These are phyloP conservation scores for Mesitornis unicolor DNA, from an alignment of 2,113 vertebrate genomes.

Conservation along the genomic window DNA sequence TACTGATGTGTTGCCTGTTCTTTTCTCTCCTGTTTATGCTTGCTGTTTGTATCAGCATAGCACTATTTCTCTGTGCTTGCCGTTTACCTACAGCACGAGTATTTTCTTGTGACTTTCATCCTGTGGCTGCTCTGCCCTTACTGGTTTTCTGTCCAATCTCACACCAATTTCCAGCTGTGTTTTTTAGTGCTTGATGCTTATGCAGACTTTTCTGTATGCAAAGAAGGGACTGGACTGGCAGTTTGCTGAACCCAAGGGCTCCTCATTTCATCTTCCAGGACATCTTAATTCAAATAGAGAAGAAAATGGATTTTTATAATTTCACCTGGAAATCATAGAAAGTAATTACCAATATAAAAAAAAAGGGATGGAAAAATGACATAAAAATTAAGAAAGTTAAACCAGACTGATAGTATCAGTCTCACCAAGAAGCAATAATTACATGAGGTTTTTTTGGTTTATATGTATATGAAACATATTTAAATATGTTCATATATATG, in stretches of 20 bases:
- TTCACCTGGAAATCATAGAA: neutral
- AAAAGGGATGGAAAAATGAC: neutral
- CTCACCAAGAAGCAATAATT: neutral
- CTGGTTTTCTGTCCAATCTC: neutral
- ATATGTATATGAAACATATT: neutral
- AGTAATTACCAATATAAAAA: neutral
- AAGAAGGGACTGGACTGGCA: neutral
- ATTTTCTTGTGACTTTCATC: neutral
- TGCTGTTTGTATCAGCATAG: neutral
- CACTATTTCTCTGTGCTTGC: neutral
- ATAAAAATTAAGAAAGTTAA: neutral
- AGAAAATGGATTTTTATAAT: neutral
- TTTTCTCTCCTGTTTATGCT: neutral
- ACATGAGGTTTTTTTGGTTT: accelerated
- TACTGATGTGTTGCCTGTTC: neutral
- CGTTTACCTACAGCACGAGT: neutral
- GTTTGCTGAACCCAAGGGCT: neutral
- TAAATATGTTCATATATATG: neutral
- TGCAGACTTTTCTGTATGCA: neutral
- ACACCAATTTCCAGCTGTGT: neutral
- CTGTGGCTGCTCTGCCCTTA: neutral
- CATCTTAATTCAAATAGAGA: neutral
- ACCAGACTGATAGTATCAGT: neutral
- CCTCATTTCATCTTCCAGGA: neutral
- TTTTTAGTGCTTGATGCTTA: neutral